Evolutionary conservation across 2,888 invertebrate genomes (phyloP), one percentile per base, ranked within the genome.

Genomic region (Lepidocyrtinus sp.): DNA sequence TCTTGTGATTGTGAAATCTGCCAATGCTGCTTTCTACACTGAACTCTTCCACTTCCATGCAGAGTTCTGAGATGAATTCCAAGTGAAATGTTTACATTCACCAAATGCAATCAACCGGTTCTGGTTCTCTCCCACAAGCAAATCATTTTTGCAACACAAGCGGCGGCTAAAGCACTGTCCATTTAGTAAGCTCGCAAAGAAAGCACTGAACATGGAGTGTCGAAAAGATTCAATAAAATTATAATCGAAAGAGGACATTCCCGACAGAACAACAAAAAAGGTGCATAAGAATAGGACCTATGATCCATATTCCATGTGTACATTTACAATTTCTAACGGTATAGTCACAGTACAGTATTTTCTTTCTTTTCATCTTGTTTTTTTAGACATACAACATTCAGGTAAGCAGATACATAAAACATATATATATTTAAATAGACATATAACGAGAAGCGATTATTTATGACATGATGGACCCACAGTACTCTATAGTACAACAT

Each of bases 81-180:
- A n/a, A n/a, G n/a, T 65, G 65, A 19, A 27, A 7, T 36, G 26
- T 64, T 21, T 50, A 63, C 73, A 55, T 7, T 15, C 22, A 22
- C 9, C 36, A 25, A 67, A 12, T 59, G 67, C 74, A 74, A 74
- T 75, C 59, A 76, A 76, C 75, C 75, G 75, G 75, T 76, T 68
- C 67, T 70, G 46, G 63, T 26, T 64, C 65, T 45, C 55, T 25
- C 22, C 55, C 19, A 12, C 36, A 12, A 36, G 36, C n/a, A n/a
- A n/a, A n/a, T n/a, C n/a, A n/a, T n/a, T n/a, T n/a, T n/a, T n/a
- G n/a, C n/a, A n/a, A n/a, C n/a, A n/a, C n/a, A n/a, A n/a, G n/a
- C n/a, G n/a, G n/a, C n/a, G n/a, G n/a, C n/a, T n/a, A 36, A 5
- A 36, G 36, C 36, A 36, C 5, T 36, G 36, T 36, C 36, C 36